Evolutionary conservation across 2,113 vertebrate genomes (phyloP).

Genomic region (Triplophysa siluroides): DNA sequence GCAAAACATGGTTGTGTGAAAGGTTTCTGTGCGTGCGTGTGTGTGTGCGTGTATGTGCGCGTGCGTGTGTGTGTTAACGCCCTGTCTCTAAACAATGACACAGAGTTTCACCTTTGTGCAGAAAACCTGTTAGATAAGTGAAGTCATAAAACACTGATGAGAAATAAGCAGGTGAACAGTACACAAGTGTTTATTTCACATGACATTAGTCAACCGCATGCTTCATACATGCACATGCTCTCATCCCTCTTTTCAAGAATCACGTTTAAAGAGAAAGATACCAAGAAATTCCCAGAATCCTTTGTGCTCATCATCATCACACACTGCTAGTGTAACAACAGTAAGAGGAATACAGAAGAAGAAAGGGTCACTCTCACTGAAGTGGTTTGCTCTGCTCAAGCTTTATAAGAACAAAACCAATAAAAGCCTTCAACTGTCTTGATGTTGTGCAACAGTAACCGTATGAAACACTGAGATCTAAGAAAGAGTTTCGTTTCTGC

Average conservation of each 20-base stretch:
- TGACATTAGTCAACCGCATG: constrained; percentile 61
- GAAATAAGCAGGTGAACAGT: constrained; percentile 1
- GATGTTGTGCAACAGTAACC: too few species aligned
- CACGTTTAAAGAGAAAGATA: constrained; percentile 19
- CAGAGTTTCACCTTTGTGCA: neutral
- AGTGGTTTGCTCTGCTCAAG: too few species aligned
- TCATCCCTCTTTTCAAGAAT: neutral
- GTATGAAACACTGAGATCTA: neutral
- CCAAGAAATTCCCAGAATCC: neutral
- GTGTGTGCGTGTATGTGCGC: too few species aligned
- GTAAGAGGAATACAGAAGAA: neutral
- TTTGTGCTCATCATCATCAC: constrained; percentile 2
- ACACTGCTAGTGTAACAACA: constrained; percentile 37
- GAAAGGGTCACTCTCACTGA: too few species aligned
- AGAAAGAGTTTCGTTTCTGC: neutral
- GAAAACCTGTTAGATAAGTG: neutral
- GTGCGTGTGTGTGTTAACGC: neutral
- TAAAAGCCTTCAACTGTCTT: too few species aligned
- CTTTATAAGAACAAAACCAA: too few species aligned
- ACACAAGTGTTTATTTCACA: constrained; percentile 58
- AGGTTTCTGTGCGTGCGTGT: too few species aligned
- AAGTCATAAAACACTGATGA: neutral
- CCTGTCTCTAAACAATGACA: neutral
- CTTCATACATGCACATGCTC: constrained; percentile 35
- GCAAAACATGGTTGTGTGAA: too few species aligned